Evolutionary conservation across 2,113 vertebrate genomes (phyloP).

Genomic region (Laticauda laticaudata): DNA sequence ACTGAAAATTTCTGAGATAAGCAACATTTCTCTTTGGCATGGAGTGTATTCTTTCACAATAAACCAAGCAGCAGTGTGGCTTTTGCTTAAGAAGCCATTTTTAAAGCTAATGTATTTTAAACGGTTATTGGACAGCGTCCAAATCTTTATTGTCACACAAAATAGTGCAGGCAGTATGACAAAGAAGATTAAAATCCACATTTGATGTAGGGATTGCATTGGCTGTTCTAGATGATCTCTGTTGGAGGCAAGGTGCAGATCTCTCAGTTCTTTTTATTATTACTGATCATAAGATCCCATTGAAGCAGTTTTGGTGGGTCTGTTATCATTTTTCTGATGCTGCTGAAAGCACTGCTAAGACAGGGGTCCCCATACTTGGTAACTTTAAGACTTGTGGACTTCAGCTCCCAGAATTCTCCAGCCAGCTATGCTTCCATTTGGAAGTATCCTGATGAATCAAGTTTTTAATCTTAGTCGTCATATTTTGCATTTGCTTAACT

Average conservation of each 20-base stretch:
- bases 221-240: background rate
- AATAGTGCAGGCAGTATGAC: background rate
- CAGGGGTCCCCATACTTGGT: background rate
- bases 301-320: background rate
- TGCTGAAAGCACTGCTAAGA: background rate
- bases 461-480: background rate
- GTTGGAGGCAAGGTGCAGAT: background rate
- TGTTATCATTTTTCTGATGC: background rate
- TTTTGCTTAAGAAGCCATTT: background rate
- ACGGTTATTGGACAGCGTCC: background rate
- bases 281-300: background rate
- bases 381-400: too few species aligned
- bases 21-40: background rate
- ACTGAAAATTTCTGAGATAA: background rate
- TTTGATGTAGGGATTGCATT: background rate
- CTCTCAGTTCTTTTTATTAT: background rate
- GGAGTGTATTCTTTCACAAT: background rate
- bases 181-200: background rate
- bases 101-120: background rate
- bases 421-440: background rate
- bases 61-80: background rate
- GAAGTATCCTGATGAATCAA: background rate
- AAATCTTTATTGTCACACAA: background rate
- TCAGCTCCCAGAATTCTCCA: too few species aligned
- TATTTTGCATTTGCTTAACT: background rate